Evolutionary conservation across 2,888 invertebrate genomes (phyloP).

Genomic region (Cylindroiulus punctatus): DNA sequence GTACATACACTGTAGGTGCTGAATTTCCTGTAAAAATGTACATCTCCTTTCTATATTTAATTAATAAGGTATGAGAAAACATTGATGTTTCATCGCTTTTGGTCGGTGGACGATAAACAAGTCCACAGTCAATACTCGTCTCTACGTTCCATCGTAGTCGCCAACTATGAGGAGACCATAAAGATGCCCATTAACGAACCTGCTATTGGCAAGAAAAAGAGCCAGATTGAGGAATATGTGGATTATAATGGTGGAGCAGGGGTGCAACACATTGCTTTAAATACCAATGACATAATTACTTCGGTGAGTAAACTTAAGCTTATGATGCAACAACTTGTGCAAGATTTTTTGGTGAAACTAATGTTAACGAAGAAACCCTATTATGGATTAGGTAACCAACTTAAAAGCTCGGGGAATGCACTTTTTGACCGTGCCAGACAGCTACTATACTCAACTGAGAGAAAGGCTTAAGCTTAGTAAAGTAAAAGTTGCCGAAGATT

Average conservation of each 20-base stretch:
- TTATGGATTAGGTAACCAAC: constrained; percentile 68
- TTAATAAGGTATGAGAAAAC: constrained; percentile 75
- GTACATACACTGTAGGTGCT: too few species aligned
- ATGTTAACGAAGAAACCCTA: neutral
- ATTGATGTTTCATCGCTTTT: constrained; percentile 85
- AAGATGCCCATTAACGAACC: constrained; percentile 99
- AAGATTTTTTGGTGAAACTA: neutral
- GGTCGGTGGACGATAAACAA: constrained; percentile 98
- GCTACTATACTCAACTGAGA: constrained; percentile 86
- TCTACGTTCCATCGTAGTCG: constrained; percentile 95
- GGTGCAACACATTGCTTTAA: constrained; percentile 98
- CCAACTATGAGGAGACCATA: constrained; percentile 96
- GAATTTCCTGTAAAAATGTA: too few species aligned
- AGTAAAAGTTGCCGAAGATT: constrained; percentile 84
- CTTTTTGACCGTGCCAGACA: constrained; percentile 88
- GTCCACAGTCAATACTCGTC: constrained; percentile 96
- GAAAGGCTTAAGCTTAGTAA: constrained; percentile 80
- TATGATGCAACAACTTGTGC: too few species aligned
- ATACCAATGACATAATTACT: constrained; percentile 88
- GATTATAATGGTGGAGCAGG: constrained; percentile 98
- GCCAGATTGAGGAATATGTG: constrained; percentile 98
- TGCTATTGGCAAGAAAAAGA: constrained; percentile 91
- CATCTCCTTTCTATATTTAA: constrained; percentile 35
- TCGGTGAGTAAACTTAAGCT: constrained; percentile 72
- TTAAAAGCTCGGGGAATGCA: constrained; percentile 85